A percentile compares a stretch with the other conserved stretches of the same genome.
phyloP scores from a whole-genome alignment of 2,888 invertebrate species.

The Glaucopsyche alexis region DNA sequence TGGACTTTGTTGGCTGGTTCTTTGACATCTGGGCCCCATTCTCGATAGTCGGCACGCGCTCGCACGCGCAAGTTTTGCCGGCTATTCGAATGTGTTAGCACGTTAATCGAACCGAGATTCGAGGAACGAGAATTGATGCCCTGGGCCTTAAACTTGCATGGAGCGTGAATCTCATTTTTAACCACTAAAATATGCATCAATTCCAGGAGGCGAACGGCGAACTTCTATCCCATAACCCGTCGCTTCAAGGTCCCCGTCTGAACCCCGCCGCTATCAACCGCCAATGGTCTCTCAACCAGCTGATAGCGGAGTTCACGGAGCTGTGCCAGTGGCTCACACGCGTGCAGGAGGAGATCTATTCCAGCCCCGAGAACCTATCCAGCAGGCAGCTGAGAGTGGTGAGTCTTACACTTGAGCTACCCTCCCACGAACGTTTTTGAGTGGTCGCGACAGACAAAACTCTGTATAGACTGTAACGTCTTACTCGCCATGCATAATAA shows the following conservation, averaged over 20 bases:
- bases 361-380: conserved; percentile 85
- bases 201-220: conserved; percentile 88
- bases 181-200: neutral
- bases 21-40: no score
- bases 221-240: conserved; percentile 82
- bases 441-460: no score
- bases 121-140: no score
- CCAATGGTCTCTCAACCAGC: conserved; percentile 87
- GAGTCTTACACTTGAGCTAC: conserved; percentile 27
- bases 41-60: no score
- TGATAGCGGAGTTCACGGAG: conserved; percentile 88
- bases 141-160: no score
- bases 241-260: conserved; percentile 61
- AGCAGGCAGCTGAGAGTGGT: conserved; percentile 85
- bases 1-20: no score
- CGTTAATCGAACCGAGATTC: no score
- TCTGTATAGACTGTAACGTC: no score
- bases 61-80: no score
- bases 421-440: no score
- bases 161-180: neutral
- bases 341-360: conserved; percentile 88
- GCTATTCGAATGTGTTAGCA: no score
- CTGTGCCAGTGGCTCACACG: conserved; percentile 90
- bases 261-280: conserved; percentile 70
- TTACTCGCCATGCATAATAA: no score